Base-by-base conservation (phyloP, 2,797 vertebrate genomes). In the Myotis daubentonii region DNA sequence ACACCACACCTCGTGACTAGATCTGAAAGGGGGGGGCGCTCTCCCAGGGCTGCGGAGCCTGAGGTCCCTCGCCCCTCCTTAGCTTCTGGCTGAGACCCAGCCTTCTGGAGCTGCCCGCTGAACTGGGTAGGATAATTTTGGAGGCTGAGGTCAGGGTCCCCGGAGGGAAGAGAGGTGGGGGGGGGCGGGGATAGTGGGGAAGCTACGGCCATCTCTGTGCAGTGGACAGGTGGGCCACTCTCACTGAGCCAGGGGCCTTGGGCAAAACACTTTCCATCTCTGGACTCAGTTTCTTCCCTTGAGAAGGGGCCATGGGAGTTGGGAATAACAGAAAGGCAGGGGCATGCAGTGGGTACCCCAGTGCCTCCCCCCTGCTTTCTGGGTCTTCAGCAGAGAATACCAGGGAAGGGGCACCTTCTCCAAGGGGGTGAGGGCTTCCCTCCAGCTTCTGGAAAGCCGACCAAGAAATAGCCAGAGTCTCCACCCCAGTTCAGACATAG, bases 111-210 rank as follows among this genome's bases (percentile, higher is more conserved):
- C 84, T 53, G 71, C 87, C 25, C 1, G 25, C 66, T 12, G 11
- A 10, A 22, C 76, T 23, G 33, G 10, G 19, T 4, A 20, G 62
- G 93, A 87, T 97, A 92, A 94, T 91, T 95, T 79, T 81, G 94
- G 93, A 95, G 87, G 41, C 89, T 95, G 94, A 97, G 79, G 65
- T 96, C 89, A 95, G 95, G 62, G 88, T 28, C 49, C 83, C 89
- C 1, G 23, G 60, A 82, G 79, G 78, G 66, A 38, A 38, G 66
- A 20, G 13, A n/a, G 36, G 49, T 28, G 13, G 5, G 49, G 16
- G 25, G 12, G 28, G 10, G 76, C 1, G 76, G 15, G 13, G 36
- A 11, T 8, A 17, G 51, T 51, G 49, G 70, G 41, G 53, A 71
- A 49, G 91, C 38, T 36, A 66, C 10, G 38, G 90, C 12, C 11